These are phyloP conservation scores for Erebia palarica DNA, from an alignment of 2,888 invertebrate genomes.

Conservation along the genomic window DNA sequence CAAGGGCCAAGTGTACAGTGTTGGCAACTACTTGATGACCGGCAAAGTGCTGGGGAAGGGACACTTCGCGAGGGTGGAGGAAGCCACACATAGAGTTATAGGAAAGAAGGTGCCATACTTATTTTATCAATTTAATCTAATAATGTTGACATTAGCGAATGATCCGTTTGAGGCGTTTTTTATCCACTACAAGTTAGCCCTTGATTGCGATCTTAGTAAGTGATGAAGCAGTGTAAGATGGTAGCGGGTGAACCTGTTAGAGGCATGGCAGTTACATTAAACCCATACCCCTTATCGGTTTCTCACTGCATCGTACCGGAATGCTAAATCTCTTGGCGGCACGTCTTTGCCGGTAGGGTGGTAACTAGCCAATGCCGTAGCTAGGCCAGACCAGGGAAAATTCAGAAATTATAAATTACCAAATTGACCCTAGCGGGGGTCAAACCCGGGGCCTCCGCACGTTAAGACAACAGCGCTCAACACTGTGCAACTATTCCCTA, in stretches of 20 bases:
- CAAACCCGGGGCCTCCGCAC: too few species aligned
- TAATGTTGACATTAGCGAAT: too few species aligned
- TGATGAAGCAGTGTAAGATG: not conserved
- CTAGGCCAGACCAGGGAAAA: too few species aligned
- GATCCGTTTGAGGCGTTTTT: not conserved
- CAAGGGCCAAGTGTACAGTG: slow-evolving; percentile 78
- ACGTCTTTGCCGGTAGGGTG: too few species aligned
- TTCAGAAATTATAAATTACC: too few species aligned
- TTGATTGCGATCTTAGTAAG: not conserved
- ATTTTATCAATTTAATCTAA: not conserved
- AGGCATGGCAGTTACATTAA: not conserved
- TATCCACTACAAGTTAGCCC: too few species aligned
- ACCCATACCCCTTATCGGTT: not conserved
- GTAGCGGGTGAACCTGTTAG: not conserved
- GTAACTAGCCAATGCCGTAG: too few species aligned
- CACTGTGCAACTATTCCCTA: too few species aligned
- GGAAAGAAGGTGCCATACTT: slow-evolving; percentile 83
- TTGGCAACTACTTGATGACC: slow-evolving; percentile 88
- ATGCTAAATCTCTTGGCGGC: too few species aligned
- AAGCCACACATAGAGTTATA: slow-evolving; percentile 86
- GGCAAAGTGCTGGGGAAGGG: slow-evolving; percentile 88
- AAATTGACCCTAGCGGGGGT: too few species aligned
- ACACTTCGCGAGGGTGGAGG: slow-evolving; percentile 89
- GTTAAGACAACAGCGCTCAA: too few species aligned
- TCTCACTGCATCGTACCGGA: too few species aligned